Percentiles rank a stretch among this genome's conserved stretches.
Conservation (phyloP, 1,140 invertebrate species). For the Spodoptera frugiperda region DNA sequence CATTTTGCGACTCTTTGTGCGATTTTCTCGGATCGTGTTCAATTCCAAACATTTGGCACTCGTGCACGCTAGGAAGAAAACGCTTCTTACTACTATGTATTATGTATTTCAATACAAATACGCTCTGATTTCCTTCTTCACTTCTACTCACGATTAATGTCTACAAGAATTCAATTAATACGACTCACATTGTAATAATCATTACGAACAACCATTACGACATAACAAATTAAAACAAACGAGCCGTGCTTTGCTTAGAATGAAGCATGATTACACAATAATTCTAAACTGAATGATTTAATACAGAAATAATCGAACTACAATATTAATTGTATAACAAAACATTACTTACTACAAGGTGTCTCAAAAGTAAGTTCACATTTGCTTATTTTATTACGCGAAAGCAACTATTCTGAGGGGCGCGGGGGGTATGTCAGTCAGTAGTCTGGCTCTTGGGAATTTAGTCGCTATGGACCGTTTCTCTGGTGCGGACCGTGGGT, state of each 20-base stretch:
- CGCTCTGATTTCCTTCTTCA: constrained; percentile 52
- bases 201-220: constrained; percentile 6
- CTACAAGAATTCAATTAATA: constrained; percentile 17
- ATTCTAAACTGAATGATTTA: background rate
- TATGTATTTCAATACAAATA: constrained; percentile 49
- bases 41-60: constrained; percentile 59
- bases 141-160: constrained; percentile 36
- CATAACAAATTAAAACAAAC: constrained; percentile 7
- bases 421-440: no score
- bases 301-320: background rate
- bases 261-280: constrained; percentile 46
- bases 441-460: no score
- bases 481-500: no score
- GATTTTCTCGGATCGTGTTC: constrained; percentile 23
- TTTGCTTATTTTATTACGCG: no score
- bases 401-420: no score
- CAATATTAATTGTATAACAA: constrained; percentile 8
- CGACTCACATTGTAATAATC: constrained; percentile 43
- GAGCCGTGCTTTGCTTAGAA: constrained; percentile 50
- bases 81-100: constrained; percentile 53
- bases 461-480: no score
- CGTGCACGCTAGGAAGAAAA: constrained; percentile 66
- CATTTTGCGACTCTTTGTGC: constrained; percentile 32
- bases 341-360: background rate
- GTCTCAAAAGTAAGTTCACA: no score